Evolutionary conservation across 2,797 vertebrate species (phyloP).

Genomic region (Cygnus olor): DNA sequence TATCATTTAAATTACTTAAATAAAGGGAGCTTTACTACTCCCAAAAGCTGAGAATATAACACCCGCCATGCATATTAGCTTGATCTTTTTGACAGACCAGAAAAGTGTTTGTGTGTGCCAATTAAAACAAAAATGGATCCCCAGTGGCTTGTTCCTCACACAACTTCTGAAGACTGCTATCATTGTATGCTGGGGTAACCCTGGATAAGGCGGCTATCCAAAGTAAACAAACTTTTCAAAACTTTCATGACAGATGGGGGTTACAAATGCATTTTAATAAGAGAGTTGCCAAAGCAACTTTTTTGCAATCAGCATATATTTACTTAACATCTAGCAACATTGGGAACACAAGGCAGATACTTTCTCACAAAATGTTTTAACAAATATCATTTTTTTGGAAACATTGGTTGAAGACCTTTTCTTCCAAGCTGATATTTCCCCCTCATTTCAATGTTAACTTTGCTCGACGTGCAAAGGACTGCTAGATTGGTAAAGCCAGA

Average conservation of each 20-base stretch:
- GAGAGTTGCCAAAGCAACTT: slow-evolving; percentile 84
- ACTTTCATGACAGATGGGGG: slow-evolving; percentile 86
- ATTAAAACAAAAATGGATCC: slow-evolving; percentile 86
- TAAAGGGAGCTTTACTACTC: slow-evolving; percentile 86
- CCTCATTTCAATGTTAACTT: slow-evolving; percentile 73
- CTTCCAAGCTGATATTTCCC: slow-evolving; percentile 75
- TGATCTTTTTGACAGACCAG: slow-evolving; percentile 84
- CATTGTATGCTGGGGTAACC: slow-evolving; percentile 85
- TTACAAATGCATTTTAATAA: slow-evolving; percentile 87
- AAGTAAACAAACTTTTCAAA: slow-evolving; percentile 89
- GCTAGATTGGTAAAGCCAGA: slow-evolving; percentile 62
- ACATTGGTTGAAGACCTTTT: slow-evolving; percentile 80
- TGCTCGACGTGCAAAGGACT: slow-evolving; percentile 72
- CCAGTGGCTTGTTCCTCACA: slow-evolving; percentile 84
- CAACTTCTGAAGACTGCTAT: slow-evolving; percentile 84
- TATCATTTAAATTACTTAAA: slow-evolving; percentile 88
- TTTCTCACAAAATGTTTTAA: slow-evolving; percentile 83
- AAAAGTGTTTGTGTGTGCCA: slow-evolving; percentile 82
- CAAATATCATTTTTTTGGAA: slow-evolving; percentile 76
- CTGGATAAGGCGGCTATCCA: slow-evolving; percentile 83
- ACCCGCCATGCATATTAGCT: slow-evolving; percentile 85
- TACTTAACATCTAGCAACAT: slow-evolving; percentile 85
- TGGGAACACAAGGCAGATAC: slow-evolving; percentile 80
- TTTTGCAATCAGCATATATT: slow-evolving; percentile 81
- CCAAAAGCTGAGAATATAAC: slow-evolving; percentile 84